Base-by-base conservation (phyloP, 2,888 invertebrate genomes). In the Diaphora mendica region DNA sequence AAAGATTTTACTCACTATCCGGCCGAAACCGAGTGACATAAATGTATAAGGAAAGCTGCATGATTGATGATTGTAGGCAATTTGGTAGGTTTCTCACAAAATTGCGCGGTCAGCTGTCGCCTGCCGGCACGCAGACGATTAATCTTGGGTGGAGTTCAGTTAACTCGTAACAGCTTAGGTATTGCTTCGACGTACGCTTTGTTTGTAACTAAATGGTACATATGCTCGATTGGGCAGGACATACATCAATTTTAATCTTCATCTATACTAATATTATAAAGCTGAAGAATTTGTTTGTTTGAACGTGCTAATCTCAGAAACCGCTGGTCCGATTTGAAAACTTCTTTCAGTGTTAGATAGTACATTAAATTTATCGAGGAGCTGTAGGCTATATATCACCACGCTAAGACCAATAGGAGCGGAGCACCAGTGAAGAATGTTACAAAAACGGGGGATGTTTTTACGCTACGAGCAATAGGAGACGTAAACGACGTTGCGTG, bases 51-150 rank as follows among this genome's bases (percentile, higher is more conserved):
- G 42, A 64, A 76, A 35, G 71, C 78, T 48, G 39, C 67, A 84
- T 84, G 84, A 84, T 85, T 84, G 84, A 84, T 84, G 84, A 64
- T 72, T 74, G 67, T 59, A 79, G 68, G 85, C 77, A 83, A 81
- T 84, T 86, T 78, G 71, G 85, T 72, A 79, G 78, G 82, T 70
- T 78, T 77, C 79, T 79, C 73, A 71, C 73, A 74, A 86, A 84
- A 83, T 85, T 79, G 80, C 79, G 69, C 62, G 72, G 78, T 78
- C 30, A 75, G 71, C 82, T 78, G 80, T 80, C 82, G 62, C 70
- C 66, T 42, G 70, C 71, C 74, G 51, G 70, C 70, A 69, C 66
- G 39, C n/a, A 71, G 69, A 75, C 75, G 64, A 85, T 86, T 85
- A 86, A 85, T 85, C 82, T 82, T 82, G 30, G 44, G 68, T 48